These are phyloP conservation scores for Callospermophilus lateralis DNA, from an alignment of 2,113 vertebrate genomes.

Conservation along the genomic window DNA sequence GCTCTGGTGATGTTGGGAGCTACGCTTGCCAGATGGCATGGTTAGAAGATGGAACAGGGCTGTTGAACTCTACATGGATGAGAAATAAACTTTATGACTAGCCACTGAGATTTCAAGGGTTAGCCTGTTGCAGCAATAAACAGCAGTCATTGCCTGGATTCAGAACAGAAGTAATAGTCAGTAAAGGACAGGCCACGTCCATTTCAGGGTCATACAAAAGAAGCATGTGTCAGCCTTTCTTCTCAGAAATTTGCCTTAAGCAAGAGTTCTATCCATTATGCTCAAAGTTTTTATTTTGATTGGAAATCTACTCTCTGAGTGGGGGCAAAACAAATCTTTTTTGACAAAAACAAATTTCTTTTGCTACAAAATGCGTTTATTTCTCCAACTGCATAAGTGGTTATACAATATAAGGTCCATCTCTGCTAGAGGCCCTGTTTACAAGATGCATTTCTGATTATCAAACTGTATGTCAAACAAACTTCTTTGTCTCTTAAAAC, in stretches of 20 bases:
- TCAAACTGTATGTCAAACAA: slow-evolving; percentile 63
- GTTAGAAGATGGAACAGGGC: neutral
- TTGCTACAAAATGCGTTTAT: slow-evolving; percentile 84
- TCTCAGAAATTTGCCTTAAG: slow-evolving; percentile 5
- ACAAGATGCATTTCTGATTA: slow-evolving; percentile 58
- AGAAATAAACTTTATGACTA: neutral
- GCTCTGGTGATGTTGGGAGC: neutral
- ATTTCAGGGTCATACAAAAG: neutral
- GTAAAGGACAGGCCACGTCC: neutral
- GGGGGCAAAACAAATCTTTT: slow-evolving; percentile 14
- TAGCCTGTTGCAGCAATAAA: neutral
- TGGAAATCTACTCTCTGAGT: neutral
- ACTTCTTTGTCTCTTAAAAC: slow-evolving; percentile 66
- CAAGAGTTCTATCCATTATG: neutral
- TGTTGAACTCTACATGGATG: too few species aligned
- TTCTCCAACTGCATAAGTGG: slow-evolving; percentile 61
- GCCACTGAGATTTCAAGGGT: neutral
- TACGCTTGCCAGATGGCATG: neutral
- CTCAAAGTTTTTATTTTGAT: slow-evolving; percentile 7
- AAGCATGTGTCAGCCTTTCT: neutral
- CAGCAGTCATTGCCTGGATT: neutral
- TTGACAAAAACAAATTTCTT: slow-evolving; percentile 35
- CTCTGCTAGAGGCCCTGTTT: slow-evolving; percentile 20
- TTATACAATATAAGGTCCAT: slow-evolving; percentile 54
- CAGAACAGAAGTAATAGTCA: neutral